phyloP scores from a whole-genome alignment of 1,140 invertebrate genomes.

The Drosophila suzukii region DNA sequence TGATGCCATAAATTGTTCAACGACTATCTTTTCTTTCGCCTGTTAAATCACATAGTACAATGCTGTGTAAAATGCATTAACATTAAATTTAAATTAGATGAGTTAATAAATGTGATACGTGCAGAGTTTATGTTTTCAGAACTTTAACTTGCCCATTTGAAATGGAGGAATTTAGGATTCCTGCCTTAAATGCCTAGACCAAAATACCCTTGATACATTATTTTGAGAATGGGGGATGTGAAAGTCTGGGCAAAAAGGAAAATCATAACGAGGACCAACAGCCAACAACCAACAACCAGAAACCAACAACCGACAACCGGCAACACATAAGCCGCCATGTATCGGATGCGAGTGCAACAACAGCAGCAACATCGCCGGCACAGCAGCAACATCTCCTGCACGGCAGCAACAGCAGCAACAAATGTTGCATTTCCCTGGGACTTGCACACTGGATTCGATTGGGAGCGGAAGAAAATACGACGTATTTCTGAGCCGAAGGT shows the following conservation, averaged over 20 bases:
- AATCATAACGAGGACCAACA: constrained; percentile 24
- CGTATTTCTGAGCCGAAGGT: constrained; percentile 4
- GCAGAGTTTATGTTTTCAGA: no score
- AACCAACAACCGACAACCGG: constrained; percentile 13
- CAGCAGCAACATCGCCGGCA: constrained; percentile 4
- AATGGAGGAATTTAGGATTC: no score
- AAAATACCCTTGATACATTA: not conserved
- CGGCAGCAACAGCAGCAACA: not conserved
- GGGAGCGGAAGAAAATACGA: constrained; percentile 12
- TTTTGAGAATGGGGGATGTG: not conserved
- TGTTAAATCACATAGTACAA: not conserved
- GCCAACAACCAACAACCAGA: constrained; percentile 1
- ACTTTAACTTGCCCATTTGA: no score
- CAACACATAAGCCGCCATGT: constrained; percentile 45
- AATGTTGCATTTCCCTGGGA: constrained; percentile 30
- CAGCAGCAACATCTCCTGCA: constrained; percentile 5
- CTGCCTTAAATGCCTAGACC: not conserved
- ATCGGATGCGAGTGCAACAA: constrained; percentile 50
- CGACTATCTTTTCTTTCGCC: not conserved
- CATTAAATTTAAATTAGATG: not conserved
- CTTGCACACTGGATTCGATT: not conserved
- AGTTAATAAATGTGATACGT: no score
- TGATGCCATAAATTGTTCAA: not conserved
- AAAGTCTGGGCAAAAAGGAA: constrained; percentile 21
- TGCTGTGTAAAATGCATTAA: not conserved